A percentile compares a stretch with the other conserved stretches of the same genome.
These are phyloP conservation scores for Alfaro cultratus DNA, from an alignment of 2,797 vertebrate species.

Conservation along the genomic window DNA sequence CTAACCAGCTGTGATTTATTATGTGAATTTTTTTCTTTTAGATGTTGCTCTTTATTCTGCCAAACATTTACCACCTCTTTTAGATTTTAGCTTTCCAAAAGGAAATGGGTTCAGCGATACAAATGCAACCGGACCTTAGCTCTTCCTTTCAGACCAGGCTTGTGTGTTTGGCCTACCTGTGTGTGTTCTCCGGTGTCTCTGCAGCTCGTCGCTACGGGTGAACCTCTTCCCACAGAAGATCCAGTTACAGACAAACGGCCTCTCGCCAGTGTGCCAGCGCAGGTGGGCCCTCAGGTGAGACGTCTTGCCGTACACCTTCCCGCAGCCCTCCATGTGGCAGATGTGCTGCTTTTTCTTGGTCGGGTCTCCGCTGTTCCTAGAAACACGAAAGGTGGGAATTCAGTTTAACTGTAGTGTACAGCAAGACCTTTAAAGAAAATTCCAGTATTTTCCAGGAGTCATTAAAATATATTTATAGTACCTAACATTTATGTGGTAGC, in stretches of 20 bases:
- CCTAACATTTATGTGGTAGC: not conserved
- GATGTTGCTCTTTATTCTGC: not conserved
- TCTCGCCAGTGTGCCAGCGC: conserved; percentile 99
- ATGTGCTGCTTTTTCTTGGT: conserved; percentile 99
- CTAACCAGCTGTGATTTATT: not conserved
- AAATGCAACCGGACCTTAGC: not conserved
- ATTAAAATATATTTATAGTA: not conserved
- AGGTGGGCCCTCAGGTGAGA: conserved; percentile 97
- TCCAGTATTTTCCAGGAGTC: not conserved
- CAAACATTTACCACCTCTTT: not conserved
- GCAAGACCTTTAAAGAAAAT: not conserved
- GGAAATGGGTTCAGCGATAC: not conserved
- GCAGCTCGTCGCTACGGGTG: conserved; percentile 96
- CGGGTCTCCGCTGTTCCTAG: conserved; percentile 92
- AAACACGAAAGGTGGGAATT: not conserved
- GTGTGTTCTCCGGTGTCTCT: conserved; percentile 97
- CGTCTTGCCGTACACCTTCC: conserved; percentile 98
- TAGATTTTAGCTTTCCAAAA: not conserved
- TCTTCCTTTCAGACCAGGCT: not conserved
- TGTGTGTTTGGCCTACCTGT: conserved; percentile 82
- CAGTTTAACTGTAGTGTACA: not conserved
- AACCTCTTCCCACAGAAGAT: conserved; percentile 99
- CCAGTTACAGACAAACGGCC: conserved; percentile 99
- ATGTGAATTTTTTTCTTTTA: not conserved
- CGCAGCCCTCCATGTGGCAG: conserved; percentile 98